Evolutionary conservation across 2,113 vertebrate genomes (phyloP).

Genomic region (Pungitius pungitius): DNA sequence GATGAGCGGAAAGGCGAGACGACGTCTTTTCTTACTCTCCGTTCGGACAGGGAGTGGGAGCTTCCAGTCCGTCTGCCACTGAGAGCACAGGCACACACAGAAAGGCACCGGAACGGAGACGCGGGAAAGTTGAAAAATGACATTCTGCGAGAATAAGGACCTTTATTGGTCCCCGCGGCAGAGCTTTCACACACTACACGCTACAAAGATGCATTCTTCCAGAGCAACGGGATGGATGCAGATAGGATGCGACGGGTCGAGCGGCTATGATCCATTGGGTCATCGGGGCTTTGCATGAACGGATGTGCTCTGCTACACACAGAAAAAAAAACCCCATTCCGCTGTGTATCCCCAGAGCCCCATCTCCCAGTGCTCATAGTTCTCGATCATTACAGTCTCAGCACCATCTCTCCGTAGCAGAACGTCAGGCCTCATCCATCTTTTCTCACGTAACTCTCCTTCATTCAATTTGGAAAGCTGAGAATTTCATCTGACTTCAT

Average conservation of each 20-base stretch:
- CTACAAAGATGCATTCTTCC: slow-evolving; percentile 51
- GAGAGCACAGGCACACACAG: slow-evolving; percentile 33
- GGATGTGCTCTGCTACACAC: slow-evolving; percentile 52
- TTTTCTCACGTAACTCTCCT: neutral
- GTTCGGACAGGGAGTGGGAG: slow-evolving; percentile 6
- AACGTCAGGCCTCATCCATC: slow-evolving; percentile 21
- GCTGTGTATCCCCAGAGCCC: slow-evolving; percentile 40
- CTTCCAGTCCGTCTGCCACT: slow-evolving; percentile 43
- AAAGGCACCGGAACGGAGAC: slow-evolving; percentile 42
- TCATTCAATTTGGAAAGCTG: slow-evolving; percentile 19
- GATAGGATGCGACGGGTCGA: slow-evolving; percentile 51
- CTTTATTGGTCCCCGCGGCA: slow-evolving; percentile 34
- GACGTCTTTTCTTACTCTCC: slow-evolving; percentile 48
- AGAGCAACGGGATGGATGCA: slow-evolving; percentile 61
- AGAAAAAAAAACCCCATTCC: slow-evolving; percentile 55
- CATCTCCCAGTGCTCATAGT: slow-evolving; percentile 32
- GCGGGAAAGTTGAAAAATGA: slow-evolving; percentile 31
- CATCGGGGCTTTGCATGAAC: slow-evolving; percentile 65
- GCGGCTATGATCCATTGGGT: slow-evolving; percentile 66
- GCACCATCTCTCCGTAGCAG: slow-evolving; percentile 11
- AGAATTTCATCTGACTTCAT: slow-evolving; percentile 25
- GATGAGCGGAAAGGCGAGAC: slow-evolving; percentile 40
- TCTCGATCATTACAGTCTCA: slow-evolving; percentile 28
- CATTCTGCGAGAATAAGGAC: slow-evolving; percentile 25
- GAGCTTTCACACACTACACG: slow-evolving; percentile 35